Evolutionary conservation across 2,888 invertebrate genomes (phyloP), one percentile per base, ranked within the genome.

Genomic region (Apamea epomidion): DNA sequence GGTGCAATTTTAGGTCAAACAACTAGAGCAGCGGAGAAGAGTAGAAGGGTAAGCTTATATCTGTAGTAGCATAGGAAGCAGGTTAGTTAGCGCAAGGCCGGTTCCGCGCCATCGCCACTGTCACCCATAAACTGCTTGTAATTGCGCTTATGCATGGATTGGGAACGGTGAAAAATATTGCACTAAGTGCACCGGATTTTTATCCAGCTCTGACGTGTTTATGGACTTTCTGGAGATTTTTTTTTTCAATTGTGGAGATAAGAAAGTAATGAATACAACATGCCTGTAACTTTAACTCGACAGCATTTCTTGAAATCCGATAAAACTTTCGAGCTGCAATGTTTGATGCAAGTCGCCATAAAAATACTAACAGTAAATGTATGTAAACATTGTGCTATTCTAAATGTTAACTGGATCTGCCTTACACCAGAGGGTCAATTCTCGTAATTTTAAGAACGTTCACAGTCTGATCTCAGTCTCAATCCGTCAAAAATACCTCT

Each of bases 101-200:
- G 92, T 91, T 92, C 88, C 84, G 88, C 82, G 76, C 84, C 82
- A 74, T 83, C 84, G 79, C 65, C 81, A 72, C 83, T 88, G 87
- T 88, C 90, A 87, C 80, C 85, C 88, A 90, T 91, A 91, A 92
- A 92, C 85, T 91, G 72, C 64, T 60, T 77, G 80, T 87, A 88
- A 92, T 89, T 91, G 89, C 88, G 79, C 84, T 88, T 85, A 85
- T 80, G 83, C 87, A 93, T 92, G 91, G 86, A 93, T 92, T 91
- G 89, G 80, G 91, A 82, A 85, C 91, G 77, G 82, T 83, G 86
- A 90, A 90, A 92, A 92, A 92, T 90, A 91, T 90, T 85, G 64
- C 60, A 74, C 67, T 79, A 45, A 87, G 76, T 87, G 75, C 73
- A 70, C 72, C 54, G 60, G 73, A 51, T 64, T 84, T 84, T 87